Percentiles rank a stretch among this genome's conserved stretches.
phyloP scores from a whole-genome alignment of 2,797 vertebrate genomes.

The Anomalospiza imberbis region DNA sequence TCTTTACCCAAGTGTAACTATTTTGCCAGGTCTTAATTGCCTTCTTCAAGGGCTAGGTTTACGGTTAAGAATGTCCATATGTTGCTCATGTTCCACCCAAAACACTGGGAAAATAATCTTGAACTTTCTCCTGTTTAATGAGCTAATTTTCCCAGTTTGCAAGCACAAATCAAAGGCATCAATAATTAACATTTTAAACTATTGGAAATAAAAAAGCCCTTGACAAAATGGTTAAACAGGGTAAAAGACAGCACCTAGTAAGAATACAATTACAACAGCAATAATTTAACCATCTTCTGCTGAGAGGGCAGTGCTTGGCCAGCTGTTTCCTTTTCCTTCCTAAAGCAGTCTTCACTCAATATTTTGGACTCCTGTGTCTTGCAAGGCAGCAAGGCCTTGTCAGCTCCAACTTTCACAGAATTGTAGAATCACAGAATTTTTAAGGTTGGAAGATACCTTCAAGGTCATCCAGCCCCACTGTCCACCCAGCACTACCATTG shows the following conservation, averaged over 20 bases:
- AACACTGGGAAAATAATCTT: not conserved
- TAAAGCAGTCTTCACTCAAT: not conserved
- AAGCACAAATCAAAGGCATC: not conserved
- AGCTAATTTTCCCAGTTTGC: not conserved
- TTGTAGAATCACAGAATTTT: not conserved
- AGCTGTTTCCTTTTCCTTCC: not conserved
- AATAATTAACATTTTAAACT: not conserved
- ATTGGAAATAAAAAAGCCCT: not conserved
- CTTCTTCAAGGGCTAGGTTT: not conserved
- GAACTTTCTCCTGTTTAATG: not conserved
- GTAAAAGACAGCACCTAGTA: not conserved
- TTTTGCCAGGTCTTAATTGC: not conserved
- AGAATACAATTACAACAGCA: not conserved
- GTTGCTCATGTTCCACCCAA: not conserved
- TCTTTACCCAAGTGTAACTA: not conserved
- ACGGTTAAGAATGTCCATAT: not conserved
- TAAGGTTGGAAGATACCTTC: not conserved
- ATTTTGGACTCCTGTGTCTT: not conserved
- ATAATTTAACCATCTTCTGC: not conserved
- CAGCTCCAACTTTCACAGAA: not conserved
- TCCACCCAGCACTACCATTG: not conserved
- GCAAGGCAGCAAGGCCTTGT: not conserved
- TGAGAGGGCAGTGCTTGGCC: not conserved
- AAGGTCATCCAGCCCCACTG: not conserved
- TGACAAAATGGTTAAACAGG: not conserved